Conservation (phyloP, 2,888 invertebrate species). For the Dioctria rufipes region DNA sequence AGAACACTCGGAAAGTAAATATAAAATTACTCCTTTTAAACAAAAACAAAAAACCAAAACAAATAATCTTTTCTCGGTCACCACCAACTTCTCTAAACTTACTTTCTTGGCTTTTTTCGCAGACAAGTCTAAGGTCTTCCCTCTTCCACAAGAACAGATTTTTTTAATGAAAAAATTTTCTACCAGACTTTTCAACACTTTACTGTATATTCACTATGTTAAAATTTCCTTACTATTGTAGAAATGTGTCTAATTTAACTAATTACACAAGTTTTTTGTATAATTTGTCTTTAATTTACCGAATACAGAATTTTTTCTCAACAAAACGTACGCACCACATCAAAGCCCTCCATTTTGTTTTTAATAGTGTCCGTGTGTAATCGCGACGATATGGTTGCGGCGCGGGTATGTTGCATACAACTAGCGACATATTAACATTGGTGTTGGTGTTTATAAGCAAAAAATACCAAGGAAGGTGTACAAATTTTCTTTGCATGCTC, state of each 20-base stretch:
- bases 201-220: constrained; percentile 9
- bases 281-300: constrained; percentile 66
- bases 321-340: constrained; percentile 71
- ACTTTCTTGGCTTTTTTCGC: constrained; percentile 45
- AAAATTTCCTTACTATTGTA: constrained; percentile 19
- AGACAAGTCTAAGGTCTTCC: constrained; percentile 23
- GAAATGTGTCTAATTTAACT: constrained; percentile 34
- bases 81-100: constrained; percentile 21
- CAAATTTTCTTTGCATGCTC: neutral
- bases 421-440: constrained; percentile 49
- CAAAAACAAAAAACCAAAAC: constrained; percentile 25
- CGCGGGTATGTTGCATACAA: constrained; percentile 34
- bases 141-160: neutral
- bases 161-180: constrained; percentile 32
- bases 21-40: neutral
- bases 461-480: constrained; percentile 44
- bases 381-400: constrained; percentile 43
- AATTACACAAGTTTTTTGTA: constrained; percentile 41
- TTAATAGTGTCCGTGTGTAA: constrained; percentile 56
- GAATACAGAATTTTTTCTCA: constrained; percentile 68
- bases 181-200: constrained; percentile 38
- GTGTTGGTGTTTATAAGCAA: constrained; percentile 42
- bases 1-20: constrained; percentile 7
- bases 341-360: constrained; percentile 73
- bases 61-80: constrained; percentile 6